Base-by-base conservation (phyloP, 2,888 invertebrate genomes). In the Hyposoter dolosus region DNA sequence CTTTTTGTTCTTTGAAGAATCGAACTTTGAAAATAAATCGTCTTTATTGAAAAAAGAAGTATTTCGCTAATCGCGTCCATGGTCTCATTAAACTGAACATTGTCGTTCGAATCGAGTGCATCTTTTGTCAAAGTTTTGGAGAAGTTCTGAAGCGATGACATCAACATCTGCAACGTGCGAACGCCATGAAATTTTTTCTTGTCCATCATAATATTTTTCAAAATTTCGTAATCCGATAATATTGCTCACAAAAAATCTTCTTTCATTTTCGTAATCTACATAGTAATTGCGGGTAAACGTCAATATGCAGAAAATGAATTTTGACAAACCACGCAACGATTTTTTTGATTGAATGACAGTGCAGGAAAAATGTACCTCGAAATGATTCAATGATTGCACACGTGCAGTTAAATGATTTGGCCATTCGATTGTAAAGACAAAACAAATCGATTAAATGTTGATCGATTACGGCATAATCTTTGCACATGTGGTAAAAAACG, bases 391-490 rank as follows among this genome's bases (percentile, higher is more conserved):
- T 19, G 40, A 66, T 5, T 68, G 23, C 12, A 19, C 40, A 23
- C 15, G 68, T n/a, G 68, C 15, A 43, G 12, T 68, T 3, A 17
- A 19, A 19, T 23, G 43, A 68, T 68, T 9, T 68, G 15, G 23
- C 15, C 23, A 43, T n/a, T n/a, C 19, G 43, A 23, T 12, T 43
- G 68, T 10, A 1, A 43, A 15, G 40, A 43, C 40, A 15, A n/a
- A n/a, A 43, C 12, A 43, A 43, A 23, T 19, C 68, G n/a, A 19
- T 23, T 12, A 12, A 15, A 68, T 23, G 43, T 68, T 68, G 68
- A 43, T 68, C 68, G 68, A 68, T 68, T 43, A n/a, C 19, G 7
- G 43, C 7, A 43, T 43, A 23, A 23, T 68, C 12, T 68, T 68
- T 68, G 68, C 19, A 43, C 43, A 43, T 23, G 35, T 23, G 43